A percentile compares a stretch with the other conserved stretches of the same genome.
Conservation (phyloP, 2,888 invertebrate species). For the Ischnura elegans region DNA sequence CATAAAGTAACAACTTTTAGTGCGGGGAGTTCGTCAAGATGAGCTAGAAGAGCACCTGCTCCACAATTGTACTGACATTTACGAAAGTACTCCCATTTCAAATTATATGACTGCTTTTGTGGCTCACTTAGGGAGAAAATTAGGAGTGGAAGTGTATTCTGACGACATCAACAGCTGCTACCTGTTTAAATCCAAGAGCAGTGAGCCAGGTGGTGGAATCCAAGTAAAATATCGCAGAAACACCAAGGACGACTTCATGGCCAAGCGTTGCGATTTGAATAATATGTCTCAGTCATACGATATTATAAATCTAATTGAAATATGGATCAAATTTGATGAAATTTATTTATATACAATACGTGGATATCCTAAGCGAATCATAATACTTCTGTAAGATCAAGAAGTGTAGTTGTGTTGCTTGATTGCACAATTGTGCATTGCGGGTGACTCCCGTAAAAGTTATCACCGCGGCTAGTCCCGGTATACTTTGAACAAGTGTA, state of each 20-base stretch:
- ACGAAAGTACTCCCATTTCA: not conserved
- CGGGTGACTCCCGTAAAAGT: no score
- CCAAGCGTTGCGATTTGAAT: not conserved
- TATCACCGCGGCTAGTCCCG: no score
- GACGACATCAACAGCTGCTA: not conserved
- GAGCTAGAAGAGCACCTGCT: not conserved
- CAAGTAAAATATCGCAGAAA: not conserved
- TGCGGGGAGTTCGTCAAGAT: not conserved
- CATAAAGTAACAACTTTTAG: not conserved
- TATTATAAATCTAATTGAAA: no score
- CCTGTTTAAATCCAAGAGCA: not conserved
- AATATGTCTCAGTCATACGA: no score
- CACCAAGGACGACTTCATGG: not conserved
- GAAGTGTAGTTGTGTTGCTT: no score
- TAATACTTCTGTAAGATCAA: no score
- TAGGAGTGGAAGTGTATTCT: not conserved
- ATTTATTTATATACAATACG: no score
- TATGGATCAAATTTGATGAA: no score
- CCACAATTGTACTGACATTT: no score
- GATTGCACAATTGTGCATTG: no score
- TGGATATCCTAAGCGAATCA: no score
- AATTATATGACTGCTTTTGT: not conserved
- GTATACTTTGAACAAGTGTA: no score
- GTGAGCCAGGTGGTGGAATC: not conserved
- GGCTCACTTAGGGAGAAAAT: not conserved